phyloP scores from a whole-genome alignment of 2,797 vertebrate genomes.

The Centroberyx gerrardi region DNA sequence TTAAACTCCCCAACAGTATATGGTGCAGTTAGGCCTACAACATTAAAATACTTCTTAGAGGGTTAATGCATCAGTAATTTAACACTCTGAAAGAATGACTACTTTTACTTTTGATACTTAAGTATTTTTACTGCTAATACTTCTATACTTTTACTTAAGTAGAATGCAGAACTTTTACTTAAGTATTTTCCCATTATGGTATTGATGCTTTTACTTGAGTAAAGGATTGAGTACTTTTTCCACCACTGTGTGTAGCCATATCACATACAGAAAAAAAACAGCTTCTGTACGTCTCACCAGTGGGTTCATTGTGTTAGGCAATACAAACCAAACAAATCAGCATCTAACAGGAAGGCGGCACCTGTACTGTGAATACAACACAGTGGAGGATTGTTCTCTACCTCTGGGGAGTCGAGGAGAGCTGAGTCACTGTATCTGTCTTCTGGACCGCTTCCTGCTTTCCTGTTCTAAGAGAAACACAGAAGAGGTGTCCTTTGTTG shows the following conservation, averaged over 20 bases:
- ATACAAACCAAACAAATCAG: slow-evolving; percentile 20
- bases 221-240: too few species aligned
- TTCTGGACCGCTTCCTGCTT: slow-evolving; percentile 77
- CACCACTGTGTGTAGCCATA: background rate
- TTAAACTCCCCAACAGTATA: too few species aligned
- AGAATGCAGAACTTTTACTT: too few species aligned
- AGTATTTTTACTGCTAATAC: too few species aligned
- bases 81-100: too few species aligned
- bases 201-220: too few species aligned
- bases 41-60: too few species aligned
- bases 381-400: slow-evolving; percentile 51
- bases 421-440: slow-evolving; percentile 87
- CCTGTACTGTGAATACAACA: background rate
- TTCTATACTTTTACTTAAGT: too few species aligned
- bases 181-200: too few species aligned
- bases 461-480: slow-evolving; percentile 77
- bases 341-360: background rate
- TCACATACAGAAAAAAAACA: background rate
- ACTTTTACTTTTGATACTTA: too few species aligned
- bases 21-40: too few species aligned
- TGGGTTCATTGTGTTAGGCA: background rate
- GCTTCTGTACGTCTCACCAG: background rate
- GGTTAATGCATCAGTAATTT: too few species aligned
- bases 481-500: background rate
- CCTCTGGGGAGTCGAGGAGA: slow-evolving; percentile 84